Percentiles rank a stretch among this genome's conserved stretches.
Conservation (phyloP, 2,113 vertebrate genomes). For the Spea multiplicata region DNA sequence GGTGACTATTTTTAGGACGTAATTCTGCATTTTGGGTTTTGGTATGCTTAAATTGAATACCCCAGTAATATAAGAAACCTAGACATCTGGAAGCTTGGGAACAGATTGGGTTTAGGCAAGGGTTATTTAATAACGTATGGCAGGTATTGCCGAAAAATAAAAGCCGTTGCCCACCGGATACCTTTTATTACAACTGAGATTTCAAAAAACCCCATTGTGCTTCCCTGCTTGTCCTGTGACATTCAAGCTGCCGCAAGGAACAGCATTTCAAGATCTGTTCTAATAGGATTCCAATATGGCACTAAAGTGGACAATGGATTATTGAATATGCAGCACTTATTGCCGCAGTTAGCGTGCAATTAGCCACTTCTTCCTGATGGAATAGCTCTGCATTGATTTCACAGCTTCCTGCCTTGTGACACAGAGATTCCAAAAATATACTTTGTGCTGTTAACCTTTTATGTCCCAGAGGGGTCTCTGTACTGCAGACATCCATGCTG, state of each 20-base stretch:
- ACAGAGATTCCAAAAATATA: slow-evolving; percentile 5
- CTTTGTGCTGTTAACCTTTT: no score
- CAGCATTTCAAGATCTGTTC: slow-evolving; percentile 18
- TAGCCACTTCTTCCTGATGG: slow-evolving; percentile 21
- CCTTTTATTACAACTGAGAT: not conserved
- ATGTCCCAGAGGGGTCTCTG: no score
- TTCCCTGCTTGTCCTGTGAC: not conserved
- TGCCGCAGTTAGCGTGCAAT: slow-evolving; percentile 16
- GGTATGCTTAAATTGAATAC: no score
- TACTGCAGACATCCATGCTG: no score
- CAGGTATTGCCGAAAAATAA: no score
- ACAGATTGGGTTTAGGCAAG: no score
- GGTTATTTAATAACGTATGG: no score
- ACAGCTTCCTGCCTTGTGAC: slow-evolving; percentile 8
- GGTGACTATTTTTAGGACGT: no score
- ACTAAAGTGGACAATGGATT: slow-evolving; percentile 22
- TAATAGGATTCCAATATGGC: slow-evolving; percentile 2
- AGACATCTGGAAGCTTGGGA: no score
- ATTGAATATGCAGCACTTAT: slow-evolving; percentile 7
- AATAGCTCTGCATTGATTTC: slow-evolving; percentile 34
- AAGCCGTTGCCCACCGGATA: not conserved
- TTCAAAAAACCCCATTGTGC: not conserved
- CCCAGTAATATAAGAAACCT: no score
- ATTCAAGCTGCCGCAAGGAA: slow-evolving; percentile 10
- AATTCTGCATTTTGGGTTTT: no score